phyloP scores from a whole-genome alignment of 1,140 invertebrate species.

The Teleopsis dalmanni region DNA sequence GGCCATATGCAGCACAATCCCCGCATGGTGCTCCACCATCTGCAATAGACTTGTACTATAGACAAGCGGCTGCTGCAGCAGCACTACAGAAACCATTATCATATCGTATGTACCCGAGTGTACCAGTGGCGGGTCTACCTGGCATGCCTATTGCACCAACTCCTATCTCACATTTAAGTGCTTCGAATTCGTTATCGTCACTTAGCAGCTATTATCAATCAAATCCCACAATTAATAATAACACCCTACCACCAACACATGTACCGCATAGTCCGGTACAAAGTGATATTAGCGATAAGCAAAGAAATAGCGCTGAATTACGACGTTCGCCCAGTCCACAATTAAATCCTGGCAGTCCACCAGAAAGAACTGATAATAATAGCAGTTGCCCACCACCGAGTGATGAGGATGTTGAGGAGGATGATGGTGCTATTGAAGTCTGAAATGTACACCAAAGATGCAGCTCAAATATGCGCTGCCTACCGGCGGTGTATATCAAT shows the following conservation, averaged over 20 bases:
- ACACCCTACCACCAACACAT: conserved; percentile 17
- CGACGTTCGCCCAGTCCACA: conserved; percentile 31
- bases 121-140: conserved; percentile 8
- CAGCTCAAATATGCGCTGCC: no score
- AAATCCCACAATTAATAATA: conserved; percentile 11
- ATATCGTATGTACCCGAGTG: conserved; percentile 52
- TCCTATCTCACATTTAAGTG: conserved; percentile 17
- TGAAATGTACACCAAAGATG: conserved; percentile 12
- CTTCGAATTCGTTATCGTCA: conserved; percentile 22
- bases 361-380: conserved; percentile 16
- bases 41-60: conserved; percentile 70
- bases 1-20: conserved; percentile 53
- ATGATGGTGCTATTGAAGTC: conserved; percentile 39
- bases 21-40: conserved; percentile 50
- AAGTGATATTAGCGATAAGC: neutral
- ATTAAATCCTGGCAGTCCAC: conserved; percentile 40
- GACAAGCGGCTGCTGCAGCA: conserved; percentile 57
- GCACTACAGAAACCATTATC: conserved; percentile 77
- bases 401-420: conserved; percentile 26
- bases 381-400: conserved; percentile 1
- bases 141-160: conserved; percentile 7
- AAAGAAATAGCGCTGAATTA: conserved; percentile 1
- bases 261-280: neutral
- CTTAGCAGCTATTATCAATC: conserved; percentile 35
- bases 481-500: no score